Base-by-base conservation (phyloP, 2,888 invertebrate genomes). In the Balanococcus diminutus region DNA sequence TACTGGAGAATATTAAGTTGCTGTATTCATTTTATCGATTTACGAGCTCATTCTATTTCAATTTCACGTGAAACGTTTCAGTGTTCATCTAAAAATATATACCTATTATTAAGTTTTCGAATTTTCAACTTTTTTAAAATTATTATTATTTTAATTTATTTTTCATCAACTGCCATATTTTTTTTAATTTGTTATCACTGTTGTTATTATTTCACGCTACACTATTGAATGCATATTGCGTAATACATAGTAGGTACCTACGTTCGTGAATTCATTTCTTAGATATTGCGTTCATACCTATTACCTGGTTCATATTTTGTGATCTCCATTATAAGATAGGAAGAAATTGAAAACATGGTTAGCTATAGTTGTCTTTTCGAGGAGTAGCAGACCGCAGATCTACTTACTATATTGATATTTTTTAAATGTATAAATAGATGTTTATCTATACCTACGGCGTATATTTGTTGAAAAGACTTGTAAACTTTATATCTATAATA, bases 141-240 rank as follows among this genome's bases (percentile, higher is more conserved):
- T 81, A 82, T 82, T 51, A 51, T 51, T 22, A 46, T 31, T 82
- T 39, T 82, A 16, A 51, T 56, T 82, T 51, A 82, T 82, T 82
- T 31, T 39, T 56, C 51, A 82, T 56, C 51, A 82, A 82, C 82
- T 82, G 82, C 82, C 82, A 82, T 75, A 75, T 28, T 82, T 82
- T 82, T n/a, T 82, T 46, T 82, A 42, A 51, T 82, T 82, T 82
- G 46, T 82, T 82, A 56, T 31, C 51, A 31, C 42, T 28, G 22
- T 51, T 31, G 56, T 82, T 51, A 82, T 82, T 51, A 51, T 82
- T 75, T 32, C 32, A 32, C 75, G 32, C 19, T 16, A n/a, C n/a
- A 19, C 51, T 8, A n/a, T 36, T 42, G 72, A 72, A 31, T 31
- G 31, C 14, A 72, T 72, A 42, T n/a, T n/a, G n/a, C n/a, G n/a